Percentiles rank a stretch among this genome's conserved stretches.
Evolutionary conservation across 2,113 vertebrate species (phyloP).

Genomic region (Ciconia stormi): DNA sequence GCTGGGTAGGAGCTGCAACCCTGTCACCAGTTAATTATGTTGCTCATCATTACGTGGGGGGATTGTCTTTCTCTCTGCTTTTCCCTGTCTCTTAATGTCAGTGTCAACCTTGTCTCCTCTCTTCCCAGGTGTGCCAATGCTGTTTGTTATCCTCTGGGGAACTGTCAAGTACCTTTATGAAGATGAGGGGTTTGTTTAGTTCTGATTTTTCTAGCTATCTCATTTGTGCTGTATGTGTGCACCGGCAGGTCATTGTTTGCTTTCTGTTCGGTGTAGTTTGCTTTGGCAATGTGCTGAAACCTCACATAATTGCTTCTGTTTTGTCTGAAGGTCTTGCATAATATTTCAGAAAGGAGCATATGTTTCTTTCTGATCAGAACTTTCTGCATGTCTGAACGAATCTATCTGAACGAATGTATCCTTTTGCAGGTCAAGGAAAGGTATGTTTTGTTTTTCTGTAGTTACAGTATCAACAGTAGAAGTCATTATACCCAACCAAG

Average conservation of each 20-base stretch:
- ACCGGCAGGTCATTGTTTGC: conserved; percentile 28
- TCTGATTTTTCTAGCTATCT: conserved; percentile 41
- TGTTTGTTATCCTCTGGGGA: conserved; percentile 88
- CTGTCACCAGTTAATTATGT: not conserved
- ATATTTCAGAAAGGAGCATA: conserved; percentile 45
- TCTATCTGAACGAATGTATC: conserved; percentile 52
- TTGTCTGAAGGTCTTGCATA: conserved; percentile 57
- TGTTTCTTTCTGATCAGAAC: conserved; percentile 30
- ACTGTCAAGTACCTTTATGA: conserved; percentile 87
- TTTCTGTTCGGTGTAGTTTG: conserved; percentile 12
- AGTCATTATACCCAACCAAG: not conserved
- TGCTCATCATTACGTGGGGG: not conserved
- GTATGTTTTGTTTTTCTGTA: conserved; percentile 23
- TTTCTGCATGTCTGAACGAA: conserved; percentile 63
- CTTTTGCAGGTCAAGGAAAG: conserved; percentile 41
- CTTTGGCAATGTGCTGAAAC: conserved; percentile 55
- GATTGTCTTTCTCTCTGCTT: not conserved
- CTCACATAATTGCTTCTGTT: conserved; percentile 54
- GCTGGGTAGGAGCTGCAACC: not conserved
- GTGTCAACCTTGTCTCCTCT: conserved; percentile 59
- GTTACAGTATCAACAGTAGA: not conserved
- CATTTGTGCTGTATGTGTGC: not conserved
- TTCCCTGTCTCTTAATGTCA: conserved; percentile 13
- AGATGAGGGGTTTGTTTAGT: conserved; percentile 82
- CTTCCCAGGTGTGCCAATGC: conserved; percentile 81